phyloP scores from a whole-genome alignment of 2,888 invertebrate genomes.

The Scaeva pyrastri region DNA sequence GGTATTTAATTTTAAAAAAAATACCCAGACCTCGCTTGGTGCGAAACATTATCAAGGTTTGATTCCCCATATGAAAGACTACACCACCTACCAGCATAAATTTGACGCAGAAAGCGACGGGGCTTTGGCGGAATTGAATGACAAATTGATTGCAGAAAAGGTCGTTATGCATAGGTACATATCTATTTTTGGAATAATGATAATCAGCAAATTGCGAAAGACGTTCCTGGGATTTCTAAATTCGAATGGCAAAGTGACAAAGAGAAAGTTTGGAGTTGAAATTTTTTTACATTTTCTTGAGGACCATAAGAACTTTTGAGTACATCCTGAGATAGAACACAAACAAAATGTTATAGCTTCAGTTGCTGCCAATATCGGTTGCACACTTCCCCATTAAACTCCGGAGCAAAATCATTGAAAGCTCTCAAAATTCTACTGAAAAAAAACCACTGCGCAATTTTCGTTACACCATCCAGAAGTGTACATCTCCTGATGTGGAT shows the following conservation, averaged over 20 bases:
- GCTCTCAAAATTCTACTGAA: neutral
- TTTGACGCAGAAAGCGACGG: neutral
- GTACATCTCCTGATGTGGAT: constrained; percentile 22
- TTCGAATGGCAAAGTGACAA: too few relatives aligned
- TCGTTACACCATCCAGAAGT: constrained; percentile 36
- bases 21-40: constrained; percentile 26
- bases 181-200: constrained; percentile 1
- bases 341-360: too few relatives aligned
- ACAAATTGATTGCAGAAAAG: constrained; percentile 13
- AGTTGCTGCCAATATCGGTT: too few relatives aligned
- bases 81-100: constrained; percentile 12
- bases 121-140: neutral
- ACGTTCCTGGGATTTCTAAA: too few relatives aligned
- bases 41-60: constrained; percentile 63
- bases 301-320: too few relatives aligned
- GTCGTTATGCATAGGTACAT: neutral
- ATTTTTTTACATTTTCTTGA: too few relatives aligned
- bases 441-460: neutral
- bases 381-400: too few relatives aligned
- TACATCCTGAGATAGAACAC: too few relatives aligned
- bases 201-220: neutral
- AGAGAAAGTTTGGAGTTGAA: too few relatives aligned
- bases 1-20: constrained; percentile 47
- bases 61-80: neutral
- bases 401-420: neutral